Base-by-base conservation (phyloP, 2,888 invertebrate genomes). In the Eurytoma adleriae region DNA sequence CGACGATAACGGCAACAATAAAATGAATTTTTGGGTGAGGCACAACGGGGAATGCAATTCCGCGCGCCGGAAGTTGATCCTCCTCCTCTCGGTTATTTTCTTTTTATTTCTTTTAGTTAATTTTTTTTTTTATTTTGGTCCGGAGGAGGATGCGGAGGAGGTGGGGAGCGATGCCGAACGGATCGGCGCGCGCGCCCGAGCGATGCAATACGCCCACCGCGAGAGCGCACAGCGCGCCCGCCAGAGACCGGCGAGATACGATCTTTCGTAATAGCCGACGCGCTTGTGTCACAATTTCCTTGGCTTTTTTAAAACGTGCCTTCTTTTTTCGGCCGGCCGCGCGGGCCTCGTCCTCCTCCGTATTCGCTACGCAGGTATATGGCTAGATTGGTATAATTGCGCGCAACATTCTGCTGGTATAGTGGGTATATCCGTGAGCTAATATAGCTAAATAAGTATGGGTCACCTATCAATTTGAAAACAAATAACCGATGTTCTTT, bases 51-150 rank as follows among this genome's bases (percentile, higher is more conserved):
- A 85, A 84, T 72, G 73, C 77, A 83, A 83, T 66, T 66, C 78
- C 75, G 57, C 68, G 77, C 81, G 80, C 73, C 83, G 85, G 85
- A 85, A 84, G 83, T 84, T 40, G 75, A 74, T 79, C 81, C 81
- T 83, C 81, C 80, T 77, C 79, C 81, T 64, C 75, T 20, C 48
- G 40, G 20, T 27, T n/a, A 27, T n/a, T 57, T 66, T 27, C n/a
- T 20, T 62, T 62, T 56, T 14, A 20, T 66, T 64, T 48, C 5
- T 40, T 40, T 40, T 10, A 40, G 40, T 40, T 40, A 40, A 40
- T 40, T 10, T 40, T 40, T 24, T 40, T 24, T 27, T 40, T 64
- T 64, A 73, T 54, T 64, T 62, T 20, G 72, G 61, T 52, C 72
- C 61, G 13, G 52, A 52, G 50, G 52, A 48, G 64, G 64, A 64